These are phyloP conservation scores for Torymus aiolomorphi DNA, from an alignment of 2,888 invertebrate genomes.

Conservation along the genomic window DNA sequence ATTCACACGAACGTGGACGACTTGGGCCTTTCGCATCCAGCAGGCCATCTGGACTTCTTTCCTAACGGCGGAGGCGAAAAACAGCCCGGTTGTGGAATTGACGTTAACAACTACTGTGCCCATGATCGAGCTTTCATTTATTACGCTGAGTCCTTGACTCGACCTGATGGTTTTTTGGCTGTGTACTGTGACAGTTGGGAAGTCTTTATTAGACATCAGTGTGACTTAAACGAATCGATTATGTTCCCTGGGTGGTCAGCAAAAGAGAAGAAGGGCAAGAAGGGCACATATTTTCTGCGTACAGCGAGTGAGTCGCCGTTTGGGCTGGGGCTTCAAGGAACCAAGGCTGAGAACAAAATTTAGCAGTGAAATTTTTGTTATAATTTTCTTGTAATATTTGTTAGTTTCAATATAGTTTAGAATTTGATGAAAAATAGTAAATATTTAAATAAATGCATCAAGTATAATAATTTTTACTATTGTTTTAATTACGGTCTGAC, in stretches of 20 bases:
- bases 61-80: constrained; percentile 60
- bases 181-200: constrained; percentile 19
- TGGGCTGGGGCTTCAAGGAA: constrained; percentile 27
- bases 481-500: too few species aligned
- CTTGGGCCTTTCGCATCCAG: constrained; percentile 47
- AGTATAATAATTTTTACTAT: too few species aligned
- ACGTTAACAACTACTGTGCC: constrained; percentile 47
- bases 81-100: constrained; percentile 58
- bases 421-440: too few species aligned
- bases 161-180: not conserved
- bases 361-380: too few species aligned
- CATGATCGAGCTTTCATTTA: constrained; percentile 59
- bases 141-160: constrained; percentile 59
- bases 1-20: constrained; percentile 60
- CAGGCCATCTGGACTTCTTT: constrained; percentile 61
- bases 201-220: not conserved
- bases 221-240: not conserved
- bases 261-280: not conserved
- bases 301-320: constrained; percentile 15
- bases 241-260: constrained; percentile 6
- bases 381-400: too few species aligned
- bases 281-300: constrained; percentile 10
- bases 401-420: not conserved
- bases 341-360: not conserved
- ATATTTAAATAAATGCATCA: too few species aligned